These are phyloP conservation scores for Meliscaeva auricollis DNA, from an alignment of 2,888 invertebrate genomes.

Conservation along the genomic window DNA sequence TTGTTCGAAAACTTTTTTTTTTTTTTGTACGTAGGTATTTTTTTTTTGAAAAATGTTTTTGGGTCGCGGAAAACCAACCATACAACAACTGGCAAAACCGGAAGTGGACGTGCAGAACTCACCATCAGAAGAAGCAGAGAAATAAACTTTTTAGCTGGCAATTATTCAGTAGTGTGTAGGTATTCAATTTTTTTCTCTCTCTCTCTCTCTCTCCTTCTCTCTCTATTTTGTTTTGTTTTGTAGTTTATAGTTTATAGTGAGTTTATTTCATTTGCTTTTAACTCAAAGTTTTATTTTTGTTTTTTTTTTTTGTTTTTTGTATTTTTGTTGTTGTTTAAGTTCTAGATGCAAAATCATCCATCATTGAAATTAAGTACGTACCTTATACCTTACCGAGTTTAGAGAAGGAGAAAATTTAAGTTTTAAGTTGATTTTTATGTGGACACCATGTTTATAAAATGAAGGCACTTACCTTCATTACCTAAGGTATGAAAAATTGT, in stretches of 20 bases:
- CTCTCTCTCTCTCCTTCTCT: not conserved
- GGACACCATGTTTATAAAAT: not conserved
- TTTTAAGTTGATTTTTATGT: conserved; percentile 37
- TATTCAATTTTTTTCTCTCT: conserved; percentile 3
- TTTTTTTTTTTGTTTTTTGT: too few species aligned
- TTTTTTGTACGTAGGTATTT: not conserved
- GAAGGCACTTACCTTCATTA: not conserved
- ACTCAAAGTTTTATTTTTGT: conserved; percentile 29
- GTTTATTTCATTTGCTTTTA: conserved; percentile 8
- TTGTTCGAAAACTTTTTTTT: conserved; percentile 22
- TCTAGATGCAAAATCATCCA: conserved; percentile 63
- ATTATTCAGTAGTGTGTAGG: conserved; percentile 54
- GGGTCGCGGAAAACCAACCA: conserved; percentile 15
- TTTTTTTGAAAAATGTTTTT: not conserved
- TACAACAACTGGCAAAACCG: conserved; percentile 52
- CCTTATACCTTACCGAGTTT: conserved; percentile 27
- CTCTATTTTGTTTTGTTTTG: not conserved
- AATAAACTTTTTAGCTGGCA: conserved; percentile 65
- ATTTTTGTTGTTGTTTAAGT: conserved; percentile 39
- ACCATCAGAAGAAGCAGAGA: conserved; percentile 17
- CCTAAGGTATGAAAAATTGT: not conserved
- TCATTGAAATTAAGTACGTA: conserved; percentile 69
- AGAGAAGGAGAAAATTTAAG: conserved; percentile 26
- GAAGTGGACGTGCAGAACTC: conserved; percentile 58
- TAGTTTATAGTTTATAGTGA: not conserved